A percentile compares a stretch with the other conserved stretches of the same genome.
Conservation (phyloP, 2,888 invertebrate genomes). For the Anarsia innoxiella region DNA sequence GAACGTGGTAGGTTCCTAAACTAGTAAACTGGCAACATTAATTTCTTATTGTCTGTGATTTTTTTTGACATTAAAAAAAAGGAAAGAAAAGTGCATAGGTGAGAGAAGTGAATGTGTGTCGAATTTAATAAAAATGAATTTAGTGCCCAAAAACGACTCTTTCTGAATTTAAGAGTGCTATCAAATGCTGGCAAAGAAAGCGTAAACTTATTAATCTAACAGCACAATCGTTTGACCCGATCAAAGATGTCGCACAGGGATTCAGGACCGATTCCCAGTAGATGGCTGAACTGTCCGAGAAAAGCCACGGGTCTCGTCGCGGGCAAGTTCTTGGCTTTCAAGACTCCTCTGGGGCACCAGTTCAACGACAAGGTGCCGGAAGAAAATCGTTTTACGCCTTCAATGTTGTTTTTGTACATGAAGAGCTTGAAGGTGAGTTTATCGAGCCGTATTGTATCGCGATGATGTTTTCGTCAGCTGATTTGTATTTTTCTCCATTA, state of each 20-base stretch:
- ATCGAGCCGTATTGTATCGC: conserved; percentile 9
- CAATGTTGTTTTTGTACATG: conserved; percentile 89
- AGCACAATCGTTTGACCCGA: too few species aligned
- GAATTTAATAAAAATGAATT: too few species aligned
- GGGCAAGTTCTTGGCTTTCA: conserved; percentile 93
- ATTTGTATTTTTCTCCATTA: conserved; percentile 11
- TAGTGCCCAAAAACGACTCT: too few species aligned
- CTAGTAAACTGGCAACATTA: too few species aligned
- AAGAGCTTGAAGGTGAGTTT: conserved; percentile 82
- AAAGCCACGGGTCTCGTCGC: conserved; percentile 83
- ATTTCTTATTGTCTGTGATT: too few species aligned
- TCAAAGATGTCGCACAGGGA: conserved; percentile 57
- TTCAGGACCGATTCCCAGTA: conserved; percentile 83
- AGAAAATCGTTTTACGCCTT: conserved; percentile 87
- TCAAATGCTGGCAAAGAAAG: too few species aligned
- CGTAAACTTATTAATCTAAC: too few species aligned
- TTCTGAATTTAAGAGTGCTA: too few species aligned
- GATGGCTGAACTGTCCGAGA: conserved; percentile 92
- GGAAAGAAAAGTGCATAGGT: too few species aligned
- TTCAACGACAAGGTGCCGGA: conserved; percentile 91
- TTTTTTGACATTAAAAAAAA: too few species aligned
- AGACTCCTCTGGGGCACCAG: conserved; percentile 90
- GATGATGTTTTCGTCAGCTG: conserved; percentile 18
- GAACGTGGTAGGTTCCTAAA: too few species aligned
- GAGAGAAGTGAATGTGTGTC: too few species aligned